These are phyloP conservation scores for Scaptomyza hsui DNA, from an alignment of 1,140 invertebrate genomes.

Conservation along the genomic window DNA sequence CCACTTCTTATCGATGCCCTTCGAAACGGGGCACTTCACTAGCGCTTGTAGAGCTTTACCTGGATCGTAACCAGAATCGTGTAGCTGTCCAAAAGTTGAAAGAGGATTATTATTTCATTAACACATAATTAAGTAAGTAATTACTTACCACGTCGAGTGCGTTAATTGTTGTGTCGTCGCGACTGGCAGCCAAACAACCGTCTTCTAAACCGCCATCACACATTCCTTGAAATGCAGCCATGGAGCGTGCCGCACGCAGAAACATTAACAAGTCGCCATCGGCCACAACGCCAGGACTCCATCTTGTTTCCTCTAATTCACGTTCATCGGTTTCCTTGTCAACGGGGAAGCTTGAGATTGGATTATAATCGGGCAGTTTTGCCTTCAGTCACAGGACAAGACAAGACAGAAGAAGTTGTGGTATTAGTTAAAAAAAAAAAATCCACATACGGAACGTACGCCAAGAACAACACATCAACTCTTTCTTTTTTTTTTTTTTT, in stretches of 20 bases:
- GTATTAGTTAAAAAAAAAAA: conserved; percentile 73
- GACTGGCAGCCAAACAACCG: conserved; percentile 96
- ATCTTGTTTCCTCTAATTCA: conserved; percentile 93
- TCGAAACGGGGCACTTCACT: conserved; percentile 97
- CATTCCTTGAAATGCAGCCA: conserved; percentile 97
- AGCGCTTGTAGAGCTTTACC: conserved; percentile 97
- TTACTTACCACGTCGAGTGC: conserved; percentile 93
- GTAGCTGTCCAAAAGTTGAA: conserved; percentile 87
- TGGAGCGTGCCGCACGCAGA: conserved; percentile 96
- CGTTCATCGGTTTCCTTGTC: conserved; percentile 84
- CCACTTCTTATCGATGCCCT: conserved; percentile 99
- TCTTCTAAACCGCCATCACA: conserved; percentile 99
- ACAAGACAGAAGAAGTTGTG: conserved; percentile 71
- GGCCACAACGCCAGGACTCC: conserved; percentile 95
- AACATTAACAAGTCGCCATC: conserved; percentile 99
- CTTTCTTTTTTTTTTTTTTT: conserved; percentile 5
- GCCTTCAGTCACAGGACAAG: conserved; percentile 83
- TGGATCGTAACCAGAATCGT: conserved; percentile 97
- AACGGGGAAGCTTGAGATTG: conserved; percentile 84
- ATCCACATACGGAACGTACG: conserved; percentile 47
- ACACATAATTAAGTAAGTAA: not conserved
- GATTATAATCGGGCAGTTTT: conserved; percentile 85
- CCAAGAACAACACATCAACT: conserved; percentile 38
- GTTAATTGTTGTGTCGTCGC: conserved; percentile 99
- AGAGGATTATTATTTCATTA: conserved; percentile 4